Evolutionary conservation across 2,113 vertebrate species (phyloP), one percentile per base, ranked within the genome.

Genomic region (Zapornia atra): DNA sequence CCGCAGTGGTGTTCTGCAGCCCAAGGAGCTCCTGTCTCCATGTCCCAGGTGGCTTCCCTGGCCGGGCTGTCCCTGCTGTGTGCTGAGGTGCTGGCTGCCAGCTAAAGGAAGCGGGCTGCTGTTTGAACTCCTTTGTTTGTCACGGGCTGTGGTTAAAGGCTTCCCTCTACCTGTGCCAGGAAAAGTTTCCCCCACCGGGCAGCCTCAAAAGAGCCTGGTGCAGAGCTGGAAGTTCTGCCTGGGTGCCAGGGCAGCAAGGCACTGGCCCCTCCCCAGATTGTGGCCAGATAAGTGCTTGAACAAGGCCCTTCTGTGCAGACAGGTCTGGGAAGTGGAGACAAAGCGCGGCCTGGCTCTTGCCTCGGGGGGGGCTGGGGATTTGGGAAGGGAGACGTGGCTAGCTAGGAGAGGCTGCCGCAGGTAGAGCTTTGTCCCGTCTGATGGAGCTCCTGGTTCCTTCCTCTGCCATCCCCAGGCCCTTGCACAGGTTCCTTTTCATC

Each of bases 291-390:
- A 96, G 90, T 4, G 4, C 50, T 84, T 34, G 65, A 96, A 95
- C 92, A 92, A 84, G 78, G 96, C 48, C 28, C 48, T 90, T 96
- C 73, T 97, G 92, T 94, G 90, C 69, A 75, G 69, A 51, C 57
- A 54, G 60, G 82, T 78, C 90, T 86, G 79, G 60, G 53, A 79
- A 78, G 59, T 17, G 16, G 61, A 87, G 61, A 63, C 65, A 72
- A 51, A 57, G 0, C 26, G 1, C 63, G 68, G 44, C 70, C 93
- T 77, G 51, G 61, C 0, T 0, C 64, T 94, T 3, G 1, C 85
- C 63, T 71, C 65, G 40, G 64, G 59, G 64, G 59, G 91, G 77
- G 38, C 44, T 16, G 38, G 66, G 40, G 25, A 44, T 44, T 26
- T 0, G 0, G 34, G 65, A 65, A 10, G 18, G 59, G 22, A 70